Evolutionary conservation across 2,888 invertebrate species (phyloP), one percentile per base, ranked within the genome.

Genomic region (Mechanitis mazaeus): DNA sequence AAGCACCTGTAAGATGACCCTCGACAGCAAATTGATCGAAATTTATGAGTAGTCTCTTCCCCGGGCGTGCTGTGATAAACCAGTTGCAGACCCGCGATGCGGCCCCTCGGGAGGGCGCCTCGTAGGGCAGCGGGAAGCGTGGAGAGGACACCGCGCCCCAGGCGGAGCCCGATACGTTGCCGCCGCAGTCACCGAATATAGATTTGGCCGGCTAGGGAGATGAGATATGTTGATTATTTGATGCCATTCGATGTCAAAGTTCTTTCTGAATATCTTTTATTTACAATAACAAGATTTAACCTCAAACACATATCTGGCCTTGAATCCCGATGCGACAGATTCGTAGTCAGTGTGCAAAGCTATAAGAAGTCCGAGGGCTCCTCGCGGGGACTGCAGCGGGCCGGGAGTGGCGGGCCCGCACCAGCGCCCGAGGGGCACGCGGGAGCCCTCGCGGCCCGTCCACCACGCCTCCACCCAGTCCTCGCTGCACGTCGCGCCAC

Each of bases 401-500:
- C 98, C 99, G 11, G 99, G 99, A 59, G 97, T 95, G 67, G 96
- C 95, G 75, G 92, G 91, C 67, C 95, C 95, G 88, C 99, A 99
- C 91, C 98, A 98, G 69, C 97, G 94, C 57, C 97, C 97, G 68
- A 98, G 93, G 76, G 97, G 92, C 75, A 95, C 94, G 78, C 95
- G 95, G 67, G 94, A 93, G 65, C 94, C 93, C 83, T 96, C 95
- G 69, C 94, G 93, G 75, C 96, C 96, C 76, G 96, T 92, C 86
- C 97, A 96, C 91, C 96, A 97, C 77, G 97, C 95, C 86, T 97
- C 97, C 76, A 97, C 91, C 97, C 97, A 97, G 88, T 98, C 97
- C 85, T 97, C 96, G 83, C 94, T 94, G 87, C 97, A 97, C 67
- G 94, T 92, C 60, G 93, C 90, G 55, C 93, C 91, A 65, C 95